Evolutionary conservation across 2,113 vertebrate genomes (phyloP).

Genomic region (Cercopithecus mona): DNA sequence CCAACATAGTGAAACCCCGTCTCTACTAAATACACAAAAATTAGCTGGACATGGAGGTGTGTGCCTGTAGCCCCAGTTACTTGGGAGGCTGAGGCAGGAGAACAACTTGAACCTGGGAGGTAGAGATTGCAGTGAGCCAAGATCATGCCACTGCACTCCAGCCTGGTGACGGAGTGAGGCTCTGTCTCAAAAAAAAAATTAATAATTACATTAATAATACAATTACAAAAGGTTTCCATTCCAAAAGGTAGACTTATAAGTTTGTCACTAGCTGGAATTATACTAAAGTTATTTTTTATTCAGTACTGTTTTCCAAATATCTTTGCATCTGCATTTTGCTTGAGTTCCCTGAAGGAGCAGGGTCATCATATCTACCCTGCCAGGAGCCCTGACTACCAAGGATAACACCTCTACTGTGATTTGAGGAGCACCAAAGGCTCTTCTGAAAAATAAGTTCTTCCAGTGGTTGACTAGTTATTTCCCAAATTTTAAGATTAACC

Average conservation of each 20-base stretch:
- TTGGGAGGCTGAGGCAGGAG: too few relatives aligned
- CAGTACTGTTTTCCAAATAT: background rate
- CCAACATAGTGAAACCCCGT: too few relatives aligned
- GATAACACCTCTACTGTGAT: background rate
- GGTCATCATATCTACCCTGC: background rate
- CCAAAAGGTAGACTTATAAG: background rate
- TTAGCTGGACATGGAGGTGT: too few relatives aligned
- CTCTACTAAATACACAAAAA: too few relatives aligned
- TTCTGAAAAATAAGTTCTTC: background rate
- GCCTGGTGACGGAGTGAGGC: too few relatives aligned
- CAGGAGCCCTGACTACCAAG: background rate
- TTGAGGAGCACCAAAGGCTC: background rate
- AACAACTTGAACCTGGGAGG: too few relatives aligned
- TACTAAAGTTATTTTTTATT: background rate
- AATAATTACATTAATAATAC: constrained; percentile 21
- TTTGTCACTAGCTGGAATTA: background rate
- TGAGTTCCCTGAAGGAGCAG: background rate
- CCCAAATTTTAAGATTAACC: background rate
- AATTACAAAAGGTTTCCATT: background rate
- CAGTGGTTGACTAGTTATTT: background rate
- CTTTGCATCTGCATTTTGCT: background rate
- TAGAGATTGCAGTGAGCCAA: too few relatives aligned
- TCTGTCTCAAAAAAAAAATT: background rate
- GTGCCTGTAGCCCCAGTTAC: too few relatives aligned
- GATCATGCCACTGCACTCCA: too few relatives aligned